Evolutionary conservation across 1,140 invertebrate species (phyloP), one percentile per base, ranked within the genome.

Genomic region (Hylaeus volcanicus): DNA sequence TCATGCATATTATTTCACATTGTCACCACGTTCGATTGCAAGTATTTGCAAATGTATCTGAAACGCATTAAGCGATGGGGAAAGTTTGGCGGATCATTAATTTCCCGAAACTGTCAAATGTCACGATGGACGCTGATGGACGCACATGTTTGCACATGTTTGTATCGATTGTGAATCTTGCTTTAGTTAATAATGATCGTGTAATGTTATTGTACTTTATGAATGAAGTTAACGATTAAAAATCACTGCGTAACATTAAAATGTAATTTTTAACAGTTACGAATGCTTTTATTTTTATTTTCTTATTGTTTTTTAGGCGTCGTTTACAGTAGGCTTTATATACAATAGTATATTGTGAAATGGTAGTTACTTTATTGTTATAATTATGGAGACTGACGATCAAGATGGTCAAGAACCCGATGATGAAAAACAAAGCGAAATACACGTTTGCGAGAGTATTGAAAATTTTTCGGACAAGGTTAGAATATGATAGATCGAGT

Each of bases 401-500:
- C 55, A 76, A 26, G 14, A 26, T 48, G 3, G 1, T 37, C 8
- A 61, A 53, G 12, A 75, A 55, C 5, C 11, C 58, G 6, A 74
- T 41, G 53, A 74, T 26, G 69, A 79, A 55, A 79, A 45, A 37
- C 14, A 37, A 53, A 55, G 51, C 45, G 37, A 15, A 8, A 51
- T 8, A 5, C 6, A 81, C 1, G 2, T 26, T 5, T 55, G 79
- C 37, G 55, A 53, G 0, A 43, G 26, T 45, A 12, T 53, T 12
- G 14, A 68, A 43, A n/a, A 37, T 73, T 72, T 78, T 14, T 12
- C 37, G 5, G 37, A 65, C 2, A 76, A 78, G 80, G 74, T 82
- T 60, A 79, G 43, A 3, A 1, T 41, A 11, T 1, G 14, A 6
- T 37, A 48, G 8, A 66, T 9, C 15, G n/a, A 12, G 15, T 6